phyloP scores from a whole-genome alignment of 2,797 vertebrate genomes.

The Danio choprae region DNA sequence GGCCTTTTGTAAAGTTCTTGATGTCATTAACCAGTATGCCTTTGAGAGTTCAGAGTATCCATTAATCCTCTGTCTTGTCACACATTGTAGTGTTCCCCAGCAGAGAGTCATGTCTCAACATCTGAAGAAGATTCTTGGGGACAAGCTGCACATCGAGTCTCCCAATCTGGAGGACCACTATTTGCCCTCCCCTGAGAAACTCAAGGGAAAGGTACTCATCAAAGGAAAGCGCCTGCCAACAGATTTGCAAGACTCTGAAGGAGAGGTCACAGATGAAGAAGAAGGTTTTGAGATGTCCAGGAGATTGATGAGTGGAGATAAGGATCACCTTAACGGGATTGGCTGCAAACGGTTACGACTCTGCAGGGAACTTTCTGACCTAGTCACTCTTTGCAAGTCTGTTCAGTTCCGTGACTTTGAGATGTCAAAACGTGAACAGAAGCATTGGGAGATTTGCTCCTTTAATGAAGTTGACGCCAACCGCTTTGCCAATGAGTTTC shows the following conservation, averaged over 20 bases:
- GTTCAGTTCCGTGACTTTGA: conserved; percentile 89
- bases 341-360: conserved; percentile 79
- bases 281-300: conserved; percentile 87
- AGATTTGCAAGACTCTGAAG: conserved; percentile 79
- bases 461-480: conserved; percentile 92
- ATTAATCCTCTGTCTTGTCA: conserved; percentile 89
- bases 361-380: conserved; percentile 87
- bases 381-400: conserved; percentile 88
- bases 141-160: conserved; percentile 82
- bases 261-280: conserved; percentile 90
- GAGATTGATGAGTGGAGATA: conserved; percentile 78
- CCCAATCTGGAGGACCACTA: conserved; percentile 83
- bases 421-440: conserved; percentile 83
- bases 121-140: conserved; percentile 88
- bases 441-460: conserved; percentile 90
- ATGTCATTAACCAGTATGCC: conserved; percentile 89
- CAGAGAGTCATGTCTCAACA: conserved; percentile 88
- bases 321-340: conserved; percentile 79
- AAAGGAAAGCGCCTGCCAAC: conserved; percentile 87
- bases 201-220: conserved; percentile 89
- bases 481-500: conserved; percentile 88
- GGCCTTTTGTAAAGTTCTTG: conserved; percentile 85
- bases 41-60: conserved; percentile 90
- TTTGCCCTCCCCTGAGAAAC: conserved; percentile 88
- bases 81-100: conserved; percentile 86